Evolutionary conservation across 2,113 vertebrate genomes (phyloP).

Genomic region (Peromyscus polionotus): DNA sequence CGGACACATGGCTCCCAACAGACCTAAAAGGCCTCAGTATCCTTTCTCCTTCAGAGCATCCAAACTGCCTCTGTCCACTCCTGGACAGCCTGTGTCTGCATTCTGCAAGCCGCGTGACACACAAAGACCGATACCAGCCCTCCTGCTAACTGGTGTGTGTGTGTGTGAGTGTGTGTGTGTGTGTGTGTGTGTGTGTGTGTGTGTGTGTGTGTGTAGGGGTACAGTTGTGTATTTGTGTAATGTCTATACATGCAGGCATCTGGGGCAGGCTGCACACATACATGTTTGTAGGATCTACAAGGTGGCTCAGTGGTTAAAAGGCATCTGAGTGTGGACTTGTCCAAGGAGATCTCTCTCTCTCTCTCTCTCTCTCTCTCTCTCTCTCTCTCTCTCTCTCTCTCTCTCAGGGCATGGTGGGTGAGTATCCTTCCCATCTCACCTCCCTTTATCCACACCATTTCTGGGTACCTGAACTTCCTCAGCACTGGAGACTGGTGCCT

Average conservation of each 20-base stretch:
- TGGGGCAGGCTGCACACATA: not conserved
- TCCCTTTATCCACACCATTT: not conserved
- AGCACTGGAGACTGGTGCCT: not conserved
- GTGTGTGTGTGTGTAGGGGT: not conserved
- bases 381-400: no score
- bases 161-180: not conserved
- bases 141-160: not conserved
- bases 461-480: slow-evolving; percentile 32
- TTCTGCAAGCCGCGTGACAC: slow-evolving; percentile 50
- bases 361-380: not conserved
- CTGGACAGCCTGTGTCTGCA: not conserved
- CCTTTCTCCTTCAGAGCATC: slow-evolving; percentile 29
- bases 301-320: no score
- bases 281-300: not conserved
- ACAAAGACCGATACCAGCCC: slow-evolving; percentile 55
- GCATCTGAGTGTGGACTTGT: not conserved
- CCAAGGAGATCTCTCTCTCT: not conserved
- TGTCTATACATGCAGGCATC: not conserved
- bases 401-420: not conserved
- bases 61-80: not conserved
- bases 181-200: not conserved
- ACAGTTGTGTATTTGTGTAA: not conserved
- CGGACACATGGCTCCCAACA: slow-evolving; percentile 13
- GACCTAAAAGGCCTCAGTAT: slow-evolving; percentile 25
- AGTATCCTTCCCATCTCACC: not conserved